Percentiles rank a stretch among this genome's conserved stretches.
These are phyloP conservation scores for Pseudomyrmex sp. DNA, from an alignment of 1,140 invertebrate species.

Conservation along the genomic window DNA sequence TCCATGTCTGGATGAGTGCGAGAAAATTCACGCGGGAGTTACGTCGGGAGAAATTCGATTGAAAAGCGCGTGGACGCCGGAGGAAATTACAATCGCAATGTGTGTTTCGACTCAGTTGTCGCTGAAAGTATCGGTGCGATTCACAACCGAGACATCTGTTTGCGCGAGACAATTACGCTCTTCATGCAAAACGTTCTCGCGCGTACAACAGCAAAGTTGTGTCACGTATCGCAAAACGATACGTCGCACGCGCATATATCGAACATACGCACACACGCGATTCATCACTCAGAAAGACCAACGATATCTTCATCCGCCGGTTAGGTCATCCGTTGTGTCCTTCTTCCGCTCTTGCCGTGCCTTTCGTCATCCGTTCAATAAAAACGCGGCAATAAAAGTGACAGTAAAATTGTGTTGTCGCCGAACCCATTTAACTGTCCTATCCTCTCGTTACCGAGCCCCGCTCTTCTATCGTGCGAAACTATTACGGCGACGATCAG, in stretches of 20 bases:
- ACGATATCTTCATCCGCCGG: conserved; percentile 18
- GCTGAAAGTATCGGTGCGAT: not conserved
- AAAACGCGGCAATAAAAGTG: conserved; percentile 53
- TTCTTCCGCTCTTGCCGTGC: conserved; percentile 45
- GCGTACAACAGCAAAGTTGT: not conserved
- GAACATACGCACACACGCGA: not conserved
- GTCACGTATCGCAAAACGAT: not conserved
- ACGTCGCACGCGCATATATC: not conserved
- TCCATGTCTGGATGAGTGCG: not conserved
- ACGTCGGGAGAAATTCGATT: not conserved
- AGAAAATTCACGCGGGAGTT: not conserved
- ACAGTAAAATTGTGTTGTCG: conserved; percentile 53
- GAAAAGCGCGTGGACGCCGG: not conserved
- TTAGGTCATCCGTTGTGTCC: conserved; percentile 33
- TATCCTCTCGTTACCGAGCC: conserved; percentile 16
- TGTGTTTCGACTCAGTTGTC: not conserved
- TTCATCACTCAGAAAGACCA: conserved; percentile 5
- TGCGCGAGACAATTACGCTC: conserved; percentile 29
- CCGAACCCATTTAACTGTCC: conserved; percentile 40
- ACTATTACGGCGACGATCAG: conserved; percentile 41
- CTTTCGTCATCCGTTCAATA: conserved; percentile 56
- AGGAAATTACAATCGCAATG: not conserved
- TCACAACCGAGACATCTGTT: not conserved
- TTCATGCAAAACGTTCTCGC: not conserved
- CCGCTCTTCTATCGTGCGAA: conserved; percentile 69